Evolutionary conservation across 2,888 invertebrate genomes (phyloP).

Genomic region (Metallyticus violacea): DNA sequence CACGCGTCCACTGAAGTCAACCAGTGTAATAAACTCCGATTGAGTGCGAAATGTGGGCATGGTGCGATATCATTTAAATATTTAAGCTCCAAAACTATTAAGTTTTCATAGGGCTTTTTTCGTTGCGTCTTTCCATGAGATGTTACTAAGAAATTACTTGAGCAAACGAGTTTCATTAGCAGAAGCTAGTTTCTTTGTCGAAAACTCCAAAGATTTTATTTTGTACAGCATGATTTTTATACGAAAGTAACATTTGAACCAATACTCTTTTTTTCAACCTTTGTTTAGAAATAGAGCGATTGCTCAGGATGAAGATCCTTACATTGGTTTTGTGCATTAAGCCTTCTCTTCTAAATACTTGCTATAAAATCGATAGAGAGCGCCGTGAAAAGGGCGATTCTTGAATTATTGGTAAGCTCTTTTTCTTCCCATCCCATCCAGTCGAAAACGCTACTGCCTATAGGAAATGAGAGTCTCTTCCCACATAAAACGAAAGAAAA

Average conservation of each 20-base stretch:
- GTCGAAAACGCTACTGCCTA: neutral
- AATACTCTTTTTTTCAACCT: neutral
- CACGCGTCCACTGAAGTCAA: too few species aligned
- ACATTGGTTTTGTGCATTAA: neutral
- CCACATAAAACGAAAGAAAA: neutral
- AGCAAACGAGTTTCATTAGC: neutral
- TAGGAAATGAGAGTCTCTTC: neutral
- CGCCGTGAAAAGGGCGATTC: neutral
- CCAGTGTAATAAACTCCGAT: too few species aligned
- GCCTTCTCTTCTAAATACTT: neutral
- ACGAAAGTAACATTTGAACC: neutral
- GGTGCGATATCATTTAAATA: too few species aligned
- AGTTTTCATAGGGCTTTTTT: too few species aligned
- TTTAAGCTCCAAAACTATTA: too few species aligned
- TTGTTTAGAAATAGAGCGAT: neutral
- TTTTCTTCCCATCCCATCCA: neutral
- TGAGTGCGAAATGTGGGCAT: too few species aligned
- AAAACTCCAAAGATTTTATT: neutral
- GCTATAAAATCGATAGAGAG: neutral
- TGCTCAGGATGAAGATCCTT: neutral
- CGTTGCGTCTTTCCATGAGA: too few species aligned
- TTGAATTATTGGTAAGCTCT: neutral
- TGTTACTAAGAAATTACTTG: too few species aligned
- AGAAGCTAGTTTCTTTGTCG: neutral
- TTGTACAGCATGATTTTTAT: too few species aligned